Percentiles rank a stretch among this genome's conserved stretches.
Evolutionary conservation across 2,888 invertebrate genomes (phyloP).

Genomic region (Pachydiplax longipennis): DNA sequence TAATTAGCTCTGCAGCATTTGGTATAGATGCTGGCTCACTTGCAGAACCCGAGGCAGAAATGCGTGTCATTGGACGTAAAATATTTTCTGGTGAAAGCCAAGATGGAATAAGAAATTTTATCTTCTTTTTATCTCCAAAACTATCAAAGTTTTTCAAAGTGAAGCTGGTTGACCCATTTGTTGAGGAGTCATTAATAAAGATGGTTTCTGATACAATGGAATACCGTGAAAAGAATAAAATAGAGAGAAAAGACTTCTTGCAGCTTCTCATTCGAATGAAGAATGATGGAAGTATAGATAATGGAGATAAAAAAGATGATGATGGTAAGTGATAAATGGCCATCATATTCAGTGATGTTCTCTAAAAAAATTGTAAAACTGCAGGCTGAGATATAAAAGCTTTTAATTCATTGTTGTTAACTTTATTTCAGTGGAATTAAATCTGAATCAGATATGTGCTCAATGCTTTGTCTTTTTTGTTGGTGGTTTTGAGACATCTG

Average conservation of each 20-base stretch:
- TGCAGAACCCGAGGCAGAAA: conserved; percentile 5
- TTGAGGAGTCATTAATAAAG: conserved; percentile 35
- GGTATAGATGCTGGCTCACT: background rate
- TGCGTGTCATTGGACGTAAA: conserved; percentile 24
- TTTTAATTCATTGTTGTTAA: too few species aligned
- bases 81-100: background rate
- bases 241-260: conserved; percentile 46
- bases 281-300: conserved; percentile 32
- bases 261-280: conserved; percentile 46
- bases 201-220: conserved; percentile 45
- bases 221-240: conserved; percentile 40
- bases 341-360: conserved; percentile 49
- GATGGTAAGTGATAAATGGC: background rate
- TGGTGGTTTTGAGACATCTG: conserved; percentile 66
- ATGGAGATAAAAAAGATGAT: background rate
- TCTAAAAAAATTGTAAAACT: too few species aligned
- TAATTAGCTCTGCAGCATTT: conserved; percentile 7
- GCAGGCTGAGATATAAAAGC: too few species aligned
- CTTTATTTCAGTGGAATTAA: conserved; percentile 60
- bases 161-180: background rate
- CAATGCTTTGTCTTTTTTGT: conserved; percentile 63
- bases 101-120: background rate
- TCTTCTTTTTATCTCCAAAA: background rate
- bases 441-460: conserved; percentile 51
- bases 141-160: background rate